Percentiles rank a stretch among this genome's conserved stretches.
Evolutionary conservation across 2,888 invertebrate species (phyloP).

Genomic region (Ellobium chinense): DNA sequence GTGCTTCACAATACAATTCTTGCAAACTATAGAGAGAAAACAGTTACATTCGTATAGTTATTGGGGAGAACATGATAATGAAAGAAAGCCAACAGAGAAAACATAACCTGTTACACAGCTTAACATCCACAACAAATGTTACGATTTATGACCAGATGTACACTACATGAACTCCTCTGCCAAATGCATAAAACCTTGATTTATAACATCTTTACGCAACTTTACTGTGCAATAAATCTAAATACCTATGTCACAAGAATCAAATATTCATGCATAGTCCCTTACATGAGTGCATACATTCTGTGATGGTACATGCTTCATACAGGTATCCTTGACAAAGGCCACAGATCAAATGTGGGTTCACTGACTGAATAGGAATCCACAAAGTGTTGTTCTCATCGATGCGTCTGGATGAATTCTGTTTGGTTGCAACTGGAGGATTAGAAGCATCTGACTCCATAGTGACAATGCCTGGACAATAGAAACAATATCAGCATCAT

Average conservation of each 20-base stretch:
- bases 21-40: constrained; percentile 87
- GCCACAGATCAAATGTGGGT: constrained; percentile 70
- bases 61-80: not conserved
- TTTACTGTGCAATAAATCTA: too few species aligned
- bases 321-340: constrained; percentile 71
- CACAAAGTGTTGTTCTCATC: constrained; percentile 48
- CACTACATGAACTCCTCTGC: not conserved
- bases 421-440: constrained; percentile 1
- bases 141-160: not conserved
- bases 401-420: constrained; percentile 30
- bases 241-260: too few species aligned
- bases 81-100: not conserved
- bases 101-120: not conserved
- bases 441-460: not conserved
- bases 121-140: not conserved
- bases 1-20: constrained; percentile 97
- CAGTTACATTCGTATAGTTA: not conserved
- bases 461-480: not conserved
- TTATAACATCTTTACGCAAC: too few species aligned
- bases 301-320: constrained; percentile 73
- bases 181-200: too few species aligned
- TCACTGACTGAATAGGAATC: constrained; percentile 59
- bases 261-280: too few species aligned
- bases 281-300: constrained; percentile 75
- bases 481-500: too few species aligned